phyloP scores from a whole-genome alignment of 2,797 vertebrate species.

The Coendou prehensilis region DNA sequence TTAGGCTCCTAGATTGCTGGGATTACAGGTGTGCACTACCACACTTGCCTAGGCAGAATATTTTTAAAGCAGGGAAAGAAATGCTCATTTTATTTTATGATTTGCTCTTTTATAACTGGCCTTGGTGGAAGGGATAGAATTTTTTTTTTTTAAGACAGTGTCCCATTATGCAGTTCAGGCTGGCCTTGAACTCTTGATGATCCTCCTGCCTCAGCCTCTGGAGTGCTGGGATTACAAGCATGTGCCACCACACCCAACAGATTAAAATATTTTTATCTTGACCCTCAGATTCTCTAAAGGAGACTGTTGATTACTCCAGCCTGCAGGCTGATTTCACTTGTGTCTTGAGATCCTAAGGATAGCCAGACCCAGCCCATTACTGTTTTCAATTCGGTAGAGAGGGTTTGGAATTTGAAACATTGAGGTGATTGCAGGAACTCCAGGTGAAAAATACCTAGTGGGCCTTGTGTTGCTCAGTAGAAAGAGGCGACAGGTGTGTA shows the following conservation, averaged over 20 bases:
- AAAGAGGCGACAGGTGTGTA: neutral
- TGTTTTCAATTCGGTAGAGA: neutral
- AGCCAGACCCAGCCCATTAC: neutral
- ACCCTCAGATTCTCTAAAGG: slow-evolving; percentile 1
- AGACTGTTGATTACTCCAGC: neutral
- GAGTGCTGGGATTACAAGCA: too few relatives aligned
- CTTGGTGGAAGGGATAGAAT: neutral
- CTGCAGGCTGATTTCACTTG: neutral
- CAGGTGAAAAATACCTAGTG: slow-evolving; percentile 15
- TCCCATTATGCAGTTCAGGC: too few relatives aligned
- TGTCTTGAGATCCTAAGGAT: neutral
- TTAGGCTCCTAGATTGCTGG: neutral
- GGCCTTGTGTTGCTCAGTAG: neutral
- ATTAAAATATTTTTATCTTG: neutral
- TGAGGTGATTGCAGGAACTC: neutral
- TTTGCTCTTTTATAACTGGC: slow-evolving; percentile 9
- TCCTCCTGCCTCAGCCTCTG: too few relatives aligned
- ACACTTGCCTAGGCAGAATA: neutral
- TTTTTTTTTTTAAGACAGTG: neutral
- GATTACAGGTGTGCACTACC: neutral
- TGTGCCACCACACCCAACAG: neutral
- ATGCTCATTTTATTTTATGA: neutral
- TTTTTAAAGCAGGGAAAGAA: neutral
- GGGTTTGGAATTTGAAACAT: slow-evolving; percentile 17
- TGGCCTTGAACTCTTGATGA: too few relatives aligned